Evolutionary conservation across 1,140 invertebrate genomes (phyloP).

Genomic region (Magallana angulata): DNA sequence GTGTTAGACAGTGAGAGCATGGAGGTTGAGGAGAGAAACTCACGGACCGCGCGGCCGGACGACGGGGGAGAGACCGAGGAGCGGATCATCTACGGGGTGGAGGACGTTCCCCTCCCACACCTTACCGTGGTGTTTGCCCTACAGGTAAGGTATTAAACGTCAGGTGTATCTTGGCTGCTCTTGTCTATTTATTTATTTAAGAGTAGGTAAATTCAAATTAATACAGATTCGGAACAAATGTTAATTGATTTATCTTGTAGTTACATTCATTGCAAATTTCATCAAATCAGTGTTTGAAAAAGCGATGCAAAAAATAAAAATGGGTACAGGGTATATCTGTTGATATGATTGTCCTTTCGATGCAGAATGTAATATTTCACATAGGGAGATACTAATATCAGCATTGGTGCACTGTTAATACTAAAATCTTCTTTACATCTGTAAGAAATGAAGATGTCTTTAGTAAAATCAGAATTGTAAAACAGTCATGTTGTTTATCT

Average conservation of each 20-base stretch:
- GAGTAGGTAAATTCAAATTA: background rate
- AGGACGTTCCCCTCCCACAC: conserved; percentile 91
- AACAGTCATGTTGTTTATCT: background rate
- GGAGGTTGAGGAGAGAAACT: background rate
- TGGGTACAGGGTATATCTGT: background rate
- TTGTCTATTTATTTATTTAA: background rate
- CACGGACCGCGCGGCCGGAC: background rate
- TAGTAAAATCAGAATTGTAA: background rate
- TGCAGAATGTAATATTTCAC: background rate
- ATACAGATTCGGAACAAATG: background rate
- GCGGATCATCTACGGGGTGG: conserved; percentile 85
- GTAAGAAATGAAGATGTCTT: background rate
- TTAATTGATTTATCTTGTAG: background rate
- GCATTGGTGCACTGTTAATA: background rate
- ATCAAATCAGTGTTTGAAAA: background rate
- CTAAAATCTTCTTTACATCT: background rate
- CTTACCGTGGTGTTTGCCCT: conserved; percentile 90
- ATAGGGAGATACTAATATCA: background rate
- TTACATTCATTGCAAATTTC: background rate
- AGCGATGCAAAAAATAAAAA: background rate
- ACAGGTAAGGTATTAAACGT: conserved; percentile 82
- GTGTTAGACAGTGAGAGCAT: background rate
- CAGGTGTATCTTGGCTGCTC: background rate
- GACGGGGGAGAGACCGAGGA: background rate
- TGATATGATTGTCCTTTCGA: too few species aligned